These are phyloP conservation scores for Rosalia funebris DNA, from an alignment of 2,888 invertebrate genomes.

Conservation along the genomic window DNA sequence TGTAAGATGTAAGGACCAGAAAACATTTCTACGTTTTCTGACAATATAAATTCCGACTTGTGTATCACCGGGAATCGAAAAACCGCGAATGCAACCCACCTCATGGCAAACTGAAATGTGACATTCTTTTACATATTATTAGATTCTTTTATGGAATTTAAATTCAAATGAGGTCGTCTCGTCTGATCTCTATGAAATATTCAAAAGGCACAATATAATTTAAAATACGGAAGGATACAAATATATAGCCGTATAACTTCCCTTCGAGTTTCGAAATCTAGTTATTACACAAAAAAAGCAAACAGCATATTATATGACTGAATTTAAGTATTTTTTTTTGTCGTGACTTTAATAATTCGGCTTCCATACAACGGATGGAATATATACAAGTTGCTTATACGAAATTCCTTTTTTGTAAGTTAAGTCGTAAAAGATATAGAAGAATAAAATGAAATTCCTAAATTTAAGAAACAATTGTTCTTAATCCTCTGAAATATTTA, in stretches of 20 bases:
- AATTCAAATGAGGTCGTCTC: conserved; percentile 37
- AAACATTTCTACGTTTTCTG: background rate
- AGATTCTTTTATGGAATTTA: conserved; percentile 38
- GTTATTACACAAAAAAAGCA: background rate
- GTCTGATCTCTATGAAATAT: conserved; percentile 31
- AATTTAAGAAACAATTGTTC: too few species aligned
- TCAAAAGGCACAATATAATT: conserved; percentile 31
- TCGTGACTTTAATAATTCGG: too few species aligned
- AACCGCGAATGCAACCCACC: conserved; percentile 29
- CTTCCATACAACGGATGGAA: too few species aligned
- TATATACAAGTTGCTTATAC: too few species aligned
- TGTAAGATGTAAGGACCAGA: too few species aligned
- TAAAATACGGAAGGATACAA: conserved; percentile 16
- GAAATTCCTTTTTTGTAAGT: too few species aligned
- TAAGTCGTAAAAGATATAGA: too few species aligned
- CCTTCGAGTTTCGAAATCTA: background rate
- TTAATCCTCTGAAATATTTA: too few species aligned
- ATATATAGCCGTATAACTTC: background rate
- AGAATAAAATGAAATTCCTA: too few species aligned
- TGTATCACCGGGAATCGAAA: conserved; percentile 22
- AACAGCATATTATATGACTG: background rate
- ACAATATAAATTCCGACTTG: conserved; percentile 4
- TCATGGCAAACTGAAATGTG: conserved; percentile 27
- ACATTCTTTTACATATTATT: conserved; percentile 39
- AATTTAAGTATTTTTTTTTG: background rate